These are phyloP conservation scores for Solea solea DNA, from an alignment of 2,113 vertebrate species.

Conservation along the genomic window DNA sequence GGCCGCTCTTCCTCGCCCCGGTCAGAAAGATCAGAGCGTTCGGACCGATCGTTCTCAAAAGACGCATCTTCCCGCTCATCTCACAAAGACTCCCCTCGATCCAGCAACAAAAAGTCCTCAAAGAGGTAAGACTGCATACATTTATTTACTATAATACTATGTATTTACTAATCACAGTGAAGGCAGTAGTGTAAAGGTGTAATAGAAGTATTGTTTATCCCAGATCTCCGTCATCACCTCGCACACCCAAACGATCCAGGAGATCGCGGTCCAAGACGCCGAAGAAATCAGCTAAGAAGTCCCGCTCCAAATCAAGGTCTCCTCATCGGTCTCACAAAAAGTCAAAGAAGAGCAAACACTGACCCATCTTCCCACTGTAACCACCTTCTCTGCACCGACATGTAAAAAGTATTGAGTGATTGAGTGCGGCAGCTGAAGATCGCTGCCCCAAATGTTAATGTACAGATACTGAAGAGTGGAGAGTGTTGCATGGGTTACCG, in stretches of 20 bases:
- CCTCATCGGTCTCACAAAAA: slow-evolving; percentile 99
- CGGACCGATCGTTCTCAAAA: slow-evolving; percentile 91
- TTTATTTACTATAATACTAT: no score
- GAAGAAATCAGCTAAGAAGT: slow-evolving; percentile 97
- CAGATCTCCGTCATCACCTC: slow-evolving; percentile 94
- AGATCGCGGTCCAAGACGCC: slow-evolving; percentile 94
- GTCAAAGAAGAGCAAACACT: slow-evolving; percentile 99
- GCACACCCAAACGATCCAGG: slow-evolving; percentile 94
- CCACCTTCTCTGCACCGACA: slow-evolving; percentile 75
- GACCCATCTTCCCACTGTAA: slow-evolving; percentile 62
- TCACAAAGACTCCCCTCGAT: slow-evolving; percentile 95
- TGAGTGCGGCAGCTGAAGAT: slow-evolving; percentile 84
- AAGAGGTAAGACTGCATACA: slow-evolving; percentile 85
- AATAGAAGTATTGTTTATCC: background rate
- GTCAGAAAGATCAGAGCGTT: slow-evolving; percentile 89
- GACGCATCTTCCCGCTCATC: slow-evolving; percentile 89
- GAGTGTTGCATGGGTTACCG: slow-evolving; percentile 71
- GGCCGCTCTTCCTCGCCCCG: slow-evolving; percentile 94
- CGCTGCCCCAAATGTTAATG: slow-evolving; percentile 85
- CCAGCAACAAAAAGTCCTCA: slow-evolving; percentile 91
- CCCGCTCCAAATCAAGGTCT: slow-evolving; percentile 94
- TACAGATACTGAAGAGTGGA: slow-evolving; percentile 84
- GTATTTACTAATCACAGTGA: no score
- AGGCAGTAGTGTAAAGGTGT: no score
- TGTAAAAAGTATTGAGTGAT: slow-evolving; percentile 73